phyloP scores from a whole-genome alignment of 2,888 invertebrate species.

The Himalopsyche kuldschensis region DNA sequence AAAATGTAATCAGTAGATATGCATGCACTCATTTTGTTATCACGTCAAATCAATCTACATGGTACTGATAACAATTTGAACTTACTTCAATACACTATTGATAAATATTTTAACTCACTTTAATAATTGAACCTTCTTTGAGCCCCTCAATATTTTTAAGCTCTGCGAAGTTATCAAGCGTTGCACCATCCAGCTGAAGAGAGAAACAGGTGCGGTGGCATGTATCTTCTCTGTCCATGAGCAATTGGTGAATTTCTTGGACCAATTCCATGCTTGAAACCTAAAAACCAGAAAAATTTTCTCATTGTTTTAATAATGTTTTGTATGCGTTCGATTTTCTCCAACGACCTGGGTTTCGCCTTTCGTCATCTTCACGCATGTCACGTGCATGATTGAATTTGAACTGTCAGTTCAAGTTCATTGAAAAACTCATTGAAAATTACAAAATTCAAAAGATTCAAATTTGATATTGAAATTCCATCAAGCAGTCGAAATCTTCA shows the following conservation, averaged over 20 bases:
- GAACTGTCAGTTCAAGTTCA: too few relatives aligned
- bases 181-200: constrained; percentile 88
- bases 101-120: constrained; percentile 55
- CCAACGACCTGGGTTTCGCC: too few relatives aligned
- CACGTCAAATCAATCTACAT: neutral
- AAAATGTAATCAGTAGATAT: neutral
- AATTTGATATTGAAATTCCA: too few relatives aligned
- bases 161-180: constrained; percentile 97
- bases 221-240: constrained; percentile 98
- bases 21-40: neutral
- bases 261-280: constrained; percentile 97
- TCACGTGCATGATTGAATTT: too few relatives aligned
- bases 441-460: too few relatives aligned
- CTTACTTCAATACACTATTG: neutral
- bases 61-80: neutral
- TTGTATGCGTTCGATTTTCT: too few relatives aligned
- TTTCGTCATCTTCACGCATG: too few relatives aligned
- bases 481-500: too few relatives aligned
- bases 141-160: constrained; percentile 94
- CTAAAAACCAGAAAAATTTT: constrained; percentile 48
- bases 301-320: neutral
- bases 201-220: constrained; percentile 99
- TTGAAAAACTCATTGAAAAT: too few relatives aligned
- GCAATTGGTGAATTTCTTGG: constrained; percentile 94
- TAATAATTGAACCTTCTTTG: constrained; percentile 91